These are phyloP conservation scores for Acleris holmiana DNA, from an alignment of 2,888 invertebrate species.

Conservation along the genomic window DNA sequence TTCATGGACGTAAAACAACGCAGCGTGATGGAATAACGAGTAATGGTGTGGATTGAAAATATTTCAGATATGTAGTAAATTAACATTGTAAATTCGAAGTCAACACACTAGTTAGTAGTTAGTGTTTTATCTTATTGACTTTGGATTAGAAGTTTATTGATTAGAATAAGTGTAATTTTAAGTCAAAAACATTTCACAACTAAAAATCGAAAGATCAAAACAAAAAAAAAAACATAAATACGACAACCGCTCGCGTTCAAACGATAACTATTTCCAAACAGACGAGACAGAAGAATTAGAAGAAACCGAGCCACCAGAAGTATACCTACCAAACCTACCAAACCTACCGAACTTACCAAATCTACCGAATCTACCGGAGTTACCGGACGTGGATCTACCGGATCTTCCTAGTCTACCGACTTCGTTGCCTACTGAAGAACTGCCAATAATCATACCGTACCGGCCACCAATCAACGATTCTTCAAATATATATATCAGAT, in stretches of 20 bases:
- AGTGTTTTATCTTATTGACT: background rate
- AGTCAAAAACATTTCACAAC: conserved; percentile 30
- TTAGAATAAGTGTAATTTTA: conserved; percentile 6
- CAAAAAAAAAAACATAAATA: conserved; percentile 57
- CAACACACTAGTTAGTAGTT: background rate
- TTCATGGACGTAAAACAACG: background rate
- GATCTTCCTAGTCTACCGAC: conserved; percentile 25
- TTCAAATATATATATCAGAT: conserved; percentile 70
- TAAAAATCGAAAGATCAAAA: conserved; percentile 20
- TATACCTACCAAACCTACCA: conserved; percentile 34
- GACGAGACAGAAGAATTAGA: conserved; percentile 70
- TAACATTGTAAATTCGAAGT: conserved; percentile 19
- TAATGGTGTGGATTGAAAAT: conserved; percentile 25
- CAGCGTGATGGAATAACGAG: background rate
- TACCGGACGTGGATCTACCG: conserved; percentile 15
- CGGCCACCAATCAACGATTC: conserved; percentile 66
- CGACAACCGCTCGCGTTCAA: conserved; percentile 73
- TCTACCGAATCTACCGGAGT: conserved; percentile 20
- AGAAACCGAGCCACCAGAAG: conserved; percentile 63
- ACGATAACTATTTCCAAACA: conserved; percentile 59
- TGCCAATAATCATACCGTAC: conserved; percentile 47
- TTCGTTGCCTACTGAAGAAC: conserved; percentile 51
- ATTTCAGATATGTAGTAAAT: background rate
- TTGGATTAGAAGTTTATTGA: background rate
- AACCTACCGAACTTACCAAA: conserved; percentile 28